Evolutionary conservation across 2,113 vertebrate species (phyloP), one percentile per base, ranked within the genome.

Genomic region (human): DNA sequence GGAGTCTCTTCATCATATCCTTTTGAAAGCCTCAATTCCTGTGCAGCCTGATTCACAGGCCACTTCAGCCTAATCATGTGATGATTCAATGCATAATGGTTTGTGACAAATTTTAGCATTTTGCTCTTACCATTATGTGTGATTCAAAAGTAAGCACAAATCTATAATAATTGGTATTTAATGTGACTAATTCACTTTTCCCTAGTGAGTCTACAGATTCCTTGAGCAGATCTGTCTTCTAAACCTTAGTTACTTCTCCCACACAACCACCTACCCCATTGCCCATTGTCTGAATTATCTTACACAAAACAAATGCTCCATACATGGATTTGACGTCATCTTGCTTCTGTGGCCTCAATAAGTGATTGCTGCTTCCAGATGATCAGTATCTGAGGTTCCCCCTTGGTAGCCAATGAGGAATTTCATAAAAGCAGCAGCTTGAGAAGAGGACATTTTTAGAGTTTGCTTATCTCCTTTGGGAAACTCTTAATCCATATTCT

Each of bases 41-140:
- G 8, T 32, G 12, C 10, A 43, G 10, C 30, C 40, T 94, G 76
- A 90, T 61, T 82, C 91, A 73, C 9, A 59, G 66, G 38, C 80
- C 25, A 14, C 64, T 95, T 79, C 48, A 30, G 57, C 50, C 48
- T 82, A 66, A 9, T 92, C 70, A 59, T 43, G 68, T 20, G 87
- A 88, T 83, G 72, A 81, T 57, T 89, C 50, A 18, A 10, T 59
- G 72, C 68, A 18, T 86, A 82, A 61, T n/a, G 57, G 70, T 85
- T 86, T 80, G 64, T 92, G 94, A 91, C 25, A 94, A 40, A 93
- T 92, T 30, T 61, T 85, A 25, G 40, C 45, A 87, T 87, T 89
- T 94, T 90, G 16, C 64, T 94, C 50, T 93, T 85, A 73, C 75
- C 45, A 27, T 93, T 82, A 30, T 40, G 50, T 78, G 66, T 75